These are phyloP conservation scores for Hiodon alosoides DNA, from an alignment of 2,113 vertebrate species.

Conservation along the genomic window DNA sequence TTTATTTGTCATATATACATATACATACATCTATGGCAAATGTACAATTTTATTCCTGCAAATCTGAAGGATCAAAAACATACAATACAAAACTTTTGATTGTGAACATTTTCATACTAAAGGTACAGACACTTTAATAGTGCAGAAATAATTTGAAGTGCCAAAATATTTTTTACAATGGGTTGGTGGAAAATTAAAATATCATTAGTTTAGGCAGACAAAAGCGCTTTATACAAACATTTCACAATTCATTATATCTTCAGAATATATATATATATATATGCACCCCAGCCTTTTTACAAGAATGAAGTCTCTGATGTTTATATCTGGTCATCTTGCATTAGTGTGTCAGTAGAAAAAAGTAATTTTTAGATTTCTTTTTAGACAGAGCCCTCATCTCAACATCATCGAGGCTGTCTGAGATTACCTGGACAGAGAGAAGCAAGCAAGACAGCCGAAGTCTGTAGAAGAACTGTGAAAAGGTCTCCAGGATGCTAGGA, in stretches of 20 bases:
- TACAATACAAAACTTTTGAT: not conserved
- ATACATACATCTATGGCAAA: conserved; percentile 8
- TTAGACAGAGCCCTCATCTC: no score
- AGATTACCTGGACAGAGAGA: no score
- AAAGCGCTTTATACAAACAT: not conserved
- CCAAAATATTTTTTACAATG: not conserved
- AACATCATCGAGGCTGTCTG: no score
- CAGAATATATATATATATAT: not conserved
- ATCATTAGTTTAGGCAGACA: not conserved
- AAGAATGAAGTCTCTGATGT: no score
- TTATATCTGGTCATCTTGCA: no score
- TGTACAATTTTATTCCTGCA: not conserved
- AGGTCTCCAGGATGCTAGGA: no score
- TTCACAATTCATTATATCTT: not conserved
- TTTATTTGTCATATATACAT: conserved; percentile 13
- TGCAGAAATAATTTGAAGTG: conserved; percentile 8
- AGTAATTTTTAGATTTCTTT: no score
- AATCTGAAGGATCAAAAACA: not conserved
- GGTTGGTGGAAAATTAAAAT: not conserved
- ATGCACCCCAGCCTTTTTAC: no score
- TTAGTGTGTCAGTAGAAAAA: no score
- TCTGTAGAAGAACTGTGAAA: no score
- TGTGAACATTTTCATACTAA: conserved; percentile 7
- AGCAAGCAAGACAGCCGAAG: no score
- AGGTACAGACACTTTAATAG: conserved; percentile 2